Percentiles rank a stretch among this genome's conserved stretches.
These are phyloP conservation scores for Cataglyphis altisquamis DNA, from an alignment of 2,888 invertebrate species.

Conservation along the genomic window DNA sequence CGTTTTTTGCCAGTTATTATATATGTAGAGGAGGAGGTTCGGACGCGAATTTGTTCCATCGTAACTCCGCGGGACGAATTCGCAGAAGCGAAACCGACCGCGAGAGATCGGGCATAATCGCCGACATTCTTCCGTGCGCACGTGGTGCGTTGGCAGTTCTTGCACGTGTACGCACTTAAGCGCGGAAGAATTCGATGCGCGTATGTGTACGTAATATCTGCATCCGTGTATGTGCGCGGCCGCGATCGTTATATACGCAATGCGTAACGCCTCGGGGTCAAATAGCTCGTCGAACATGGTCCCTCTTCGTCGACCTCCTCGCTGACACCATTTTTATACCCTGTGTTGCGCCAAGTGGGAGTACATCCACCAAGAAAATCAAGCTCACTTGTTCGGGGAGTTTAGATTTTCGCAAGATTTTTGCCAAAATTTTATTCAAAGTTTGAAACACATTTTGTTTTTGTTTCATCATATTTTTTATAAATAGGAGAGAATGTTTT, in stretches of 20 bases:
- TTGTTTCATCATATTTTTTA: neutral
- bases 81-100: slow-evolving; percentile 45
- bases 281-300: slow-evolving; percentile 67
- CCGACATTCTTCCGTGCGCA: slow-evolving; percentile 61
- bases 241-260: slow-evolving; percentile 55
- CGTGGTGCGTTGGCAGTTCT: slow-evolving; percentile 56
- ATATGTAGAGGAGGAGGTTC: neutral
- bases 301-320: slow-evolving; percentile 42
- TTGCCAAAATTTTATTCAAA: neutral
- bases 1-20: slow-evolving; percentile 31
- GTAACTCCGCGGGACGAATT: slow-evolving; percentile 46
- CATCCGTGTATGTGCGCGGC: neutral
- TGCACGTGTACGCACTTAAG: slow-evolving; percentile 52
- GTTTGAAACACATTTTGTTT: neutral
- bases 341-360: slow-evolving; percentile 1
- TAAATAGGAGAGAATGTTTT: neutral
- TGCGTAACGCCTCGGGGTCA: slow-evolving; percentile 66
- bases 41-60: slow-evolving; percentile 23
- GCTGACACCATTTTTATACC: slow-evolving; percentile 59
- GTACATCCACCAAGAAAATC: neutral
- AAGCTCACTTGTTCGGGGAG: neutral
- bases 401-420: neutral
- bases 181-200: slow-evolving; percentile 47
- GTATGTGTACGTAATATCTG: neutral
- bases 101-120: slow-evolving; percentile 54